These are phyloP conservation scores for Rhinoderma darwinii DNA, from an alignment of 2,113 vertebrate genomes.

Conservation along the genomic window DNA sequence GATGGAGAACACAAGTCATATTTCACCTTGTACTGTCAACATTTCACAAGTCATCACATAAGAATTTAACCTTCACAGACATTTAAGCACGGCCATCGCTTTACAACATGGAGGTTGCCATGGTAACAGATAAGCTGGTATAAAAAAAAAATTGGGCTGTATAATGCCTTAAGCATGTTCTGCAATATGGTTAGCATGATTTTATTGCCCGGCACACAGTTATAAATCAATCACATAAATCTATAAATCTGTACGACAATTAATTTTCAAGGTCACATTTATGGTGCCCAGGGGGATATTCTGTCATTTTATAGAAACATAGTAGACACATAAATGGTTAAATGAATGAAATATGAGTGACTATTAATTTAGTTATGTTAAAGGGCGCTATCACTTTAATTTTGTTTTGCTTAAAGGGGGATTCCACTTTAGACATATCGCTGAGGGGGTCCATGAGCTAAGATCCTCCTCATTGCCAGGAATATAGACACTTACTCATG, in stretches of 20 bases:
- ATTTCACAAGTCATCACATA: neutral
- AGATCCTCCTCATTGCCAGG: neutral
- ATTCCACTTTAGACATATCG: too few relatives aligned
- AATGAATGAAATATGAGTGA: neutral
- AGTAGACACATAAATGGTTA: neutral
- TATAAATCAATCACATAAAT: neutral
- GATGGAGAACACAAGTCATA: neutral
- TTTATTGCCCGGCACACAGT: neutral
- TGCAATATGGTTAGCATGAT: neutral
- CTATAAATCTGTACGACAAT: neutral
- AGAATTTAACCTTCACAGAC: conserved; percentile 43
- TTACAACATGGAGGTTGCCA: conserved; percentile 45
- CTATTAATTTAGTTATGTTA: too few relatives aligned
- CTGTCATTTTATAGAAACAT: neutral
- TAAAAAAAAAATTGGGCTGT: conserved; percentile 15
- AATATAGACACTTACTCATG: neutral
- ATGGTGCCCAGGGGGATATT: neutral
- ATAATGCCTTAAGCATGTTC: conserved; percentile 8
- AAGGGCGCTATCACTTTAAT: too few relatives aligned
- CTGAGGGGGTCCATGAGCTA: too few relatives aligned
- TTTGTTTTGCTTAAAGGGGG: neutral
- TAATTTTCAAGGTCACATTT: neutral
- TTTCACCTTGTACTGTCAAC: conserved; percentile 18
- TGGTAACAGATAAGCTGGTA: conserved; percentile 37
- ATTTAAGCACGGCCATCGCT: conserved; percentile 28